These are phyloP conservation scores for Centruroides sculpturatus DNA, from an alignment of 1,140 invertebrate genomes.

Conservation along the genomic window DNA sequence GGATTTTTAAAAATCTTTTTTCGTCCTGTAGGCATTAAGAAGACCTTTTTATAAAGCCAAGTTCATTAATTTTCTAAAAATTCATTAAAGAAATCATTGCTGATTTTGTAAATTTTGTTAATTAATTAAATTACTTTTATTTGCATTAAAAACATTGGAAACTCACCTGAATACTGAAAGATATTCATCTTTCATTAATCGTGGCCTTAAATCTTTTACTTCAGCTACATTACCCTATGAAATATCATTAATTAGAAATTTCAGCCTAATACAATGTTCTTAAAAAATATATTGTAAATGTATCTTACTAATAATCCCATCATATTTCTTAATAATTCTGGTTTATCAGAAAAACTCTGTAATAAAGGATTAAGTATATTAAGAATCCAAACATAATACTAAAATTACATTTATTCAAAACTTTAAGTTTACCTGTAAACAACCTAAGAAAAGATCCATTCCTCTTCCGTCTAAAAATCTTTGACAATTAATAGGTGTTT, in stretches of 20 bases:
- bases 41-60: too few species aligned
- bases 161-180: slow-evolving; percentile 56
- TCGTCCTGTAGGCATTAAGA: too few species aligned
- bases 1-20: too few species aligned
- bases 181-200: slow-evolving; percentile 71
- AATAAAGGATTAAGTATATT: slow-evolving; percentile 12
- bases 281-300: neutral
- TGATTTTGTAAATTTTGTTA: too few species aligned
- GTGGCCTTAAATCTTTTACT: slow-evolving; percentile 61
- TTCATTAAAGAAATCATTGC: too few species aligned
- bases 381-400: neutral
- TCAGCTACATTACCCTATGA: slow-evolving; percentile 86
- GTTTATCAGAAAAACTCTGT: slow-evolving; percentile 68
- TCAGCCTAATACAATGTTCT: too few species aligned
- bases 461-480: slow-evolving; percentile 71
- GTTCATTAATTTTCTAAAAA: too few species aligned
- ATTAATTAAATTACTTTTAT: too few species aligned
- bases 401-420: neutral
- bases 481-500: slow-evolving; percentile 81
- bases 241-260: slow-evolving; percentile 24
- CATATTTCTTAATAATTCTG: slow-evolving; percentile 84
- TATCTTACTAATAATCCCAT: slow-evolving; percentile 50
- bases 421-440: slow-evolving; percentile 36
- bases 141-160: neutral
- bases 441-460: slow-evolving; percentile 72